These are phyloP conservation scores for Melinaea marsaeus DNA, from an alignment of 2,888 invertebrate species.

Conservation along the genomic window DNA sequence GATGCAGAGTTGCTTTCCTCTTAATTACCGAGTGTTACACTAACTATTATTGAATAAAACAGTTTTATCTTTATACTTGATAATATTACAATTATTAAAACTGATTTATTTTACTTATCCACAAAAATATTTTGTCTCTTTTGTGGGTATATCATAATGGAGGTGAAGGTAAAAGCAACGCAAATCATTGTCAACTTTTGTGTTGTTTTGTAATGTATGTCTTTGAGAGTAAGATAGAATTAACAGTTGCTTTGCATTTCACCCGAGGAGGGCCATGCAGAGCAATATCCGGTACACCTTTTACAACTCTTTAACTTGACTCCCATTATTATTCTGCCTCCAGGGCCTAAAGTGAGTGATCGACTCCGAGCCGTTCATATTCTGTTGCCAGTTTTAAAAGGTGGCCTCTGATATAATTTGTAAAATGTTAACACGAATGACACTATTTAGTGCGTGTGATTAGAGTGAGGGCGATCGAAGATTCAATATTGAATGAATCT, in stretches of 20 bases:
- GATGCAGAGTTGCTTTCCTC: constrained; percentile 39
- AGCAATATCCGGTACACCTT: constrained; percentile 13
- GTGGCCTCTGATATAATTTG: constrained; percentile 23
- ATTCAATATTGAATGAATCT: constrained; percentile 32
- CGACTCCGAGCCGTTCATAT: too few species aligned
- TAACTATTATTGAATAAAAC: constrained; percentile 49
- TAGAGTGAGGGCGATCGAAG: constrained; percentile 50
- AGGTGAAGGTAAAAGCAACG: constrained; percentile 62
- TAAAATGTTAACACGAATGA: constrained; percentile 62
- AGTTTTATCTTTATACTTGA: constrained; percentile 16
- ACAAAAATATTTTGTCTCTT: constrained; percentile 21
- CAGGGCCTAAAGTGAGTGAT: neutral
- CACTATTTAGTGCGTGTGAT: constrained; percentile 65
- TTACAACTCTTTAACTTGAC: constrained; percentile 2
- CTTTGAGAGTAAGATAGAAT: constrained; percentile 52
- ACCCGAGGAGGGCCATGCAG: constrained; percentile 37
- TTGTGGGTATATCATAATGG: constrained; percentile 44
- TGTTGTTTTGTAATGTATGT: constrained; percentile 57
- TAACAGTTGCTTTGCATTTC: constrained; percentile 41
- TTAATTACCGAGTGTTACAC: constrained; percentile 62
- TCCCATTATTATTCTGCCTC: constrained; percentile 32
- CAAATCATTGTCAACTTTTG: constrained; percentile 30
- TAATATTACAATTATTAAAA: constrained; percentile 13
- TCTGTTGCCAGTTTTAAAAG: constrained; percentile 7
- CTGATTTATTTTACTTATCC: constrained; percentile 32